Conservation (phyloP, 2,113 vertebrate species). For the Anolis carolinensis region DNA sequence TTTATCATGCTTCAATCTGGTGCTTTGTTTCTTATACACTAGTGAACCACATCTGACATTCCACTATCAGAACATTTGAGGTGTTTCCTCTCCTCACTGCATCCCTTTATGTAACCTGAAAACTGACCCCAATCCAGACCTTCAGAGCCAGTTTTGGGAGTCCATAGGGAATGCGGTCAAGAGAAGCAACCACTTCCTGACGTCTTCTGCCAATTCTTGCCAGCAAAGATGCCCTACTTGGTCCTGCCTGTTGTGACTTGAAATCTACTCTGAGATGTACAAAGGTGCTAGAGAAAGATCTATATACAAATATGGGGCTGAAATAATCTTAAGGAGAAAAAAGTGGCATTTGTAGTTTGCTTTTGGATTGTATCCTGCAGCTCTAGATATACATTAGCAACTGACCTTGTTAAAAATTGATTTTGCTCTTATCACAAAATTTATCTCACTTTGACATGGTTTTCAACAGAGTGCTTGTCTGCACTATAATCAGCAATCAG, state of each 20-base stretch:
- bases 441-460: background rate
- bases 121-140: too few relatives aligned
- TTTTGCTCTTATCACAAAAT: slow-evolving; percentile 9
- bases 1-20: too few relatives aligned
- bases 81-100: too few relatives aligned
- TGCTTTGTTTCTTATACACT: too few relatives aligned
- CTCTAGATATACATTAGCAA: background rate
- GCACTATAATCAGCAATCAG: background rate
- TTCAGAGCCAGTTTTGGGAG: too few relatives aligned
- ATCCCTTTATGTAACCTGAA: too few relatives aligned
- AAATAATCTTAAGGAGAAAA: background rate
- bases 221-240: too few relatives aligned
- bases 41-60: too few relatives aligned
- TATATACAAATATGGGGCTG: background rate
- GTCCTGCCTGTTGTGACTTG: background rate
- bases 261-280: background rate
- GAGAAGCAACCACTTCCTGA: too few relatives aligned
- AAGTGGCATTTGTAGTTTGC: background rate
- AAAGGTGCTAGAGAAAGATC: background rate
- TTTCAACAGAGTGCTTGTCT: background rate
- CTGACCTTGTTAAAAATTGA: background rate
- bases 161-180: too few relatives aligned
- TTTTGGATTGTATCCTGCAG: background rate
- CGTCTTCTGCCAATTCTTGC: too few relatives aligned
- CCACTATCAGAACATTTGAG: too few relatives aligned